Conservation (phyloP, 2,797 vertebrate genomes). For the Hapalemur alaotrensis region DNA sequence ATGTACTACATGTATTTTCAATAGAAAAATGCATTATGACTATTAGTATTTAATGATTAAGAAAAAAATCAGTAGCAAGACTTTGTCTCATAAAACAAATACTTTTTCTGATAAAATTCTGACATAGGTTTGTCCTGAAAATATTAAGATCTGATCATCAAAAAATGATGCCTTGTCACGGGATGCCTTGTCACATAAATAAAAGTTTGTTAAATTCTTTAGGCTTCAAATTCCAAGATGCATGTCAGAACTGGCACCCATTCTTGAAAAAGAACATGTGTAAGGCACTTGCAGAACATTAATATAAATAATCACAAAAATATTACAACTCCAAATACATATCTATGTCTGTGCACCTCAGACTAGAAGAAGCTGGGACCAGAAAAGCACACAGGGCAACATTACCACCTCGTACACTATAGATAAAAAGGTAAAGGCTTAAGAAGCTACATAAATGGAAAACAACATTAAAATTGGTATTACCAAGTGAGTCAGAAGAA, state of each 20-base stretch:
- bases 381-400: background rate
- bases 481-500: background rate
- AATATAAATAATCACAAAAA: background rate
- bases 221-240: background rate
- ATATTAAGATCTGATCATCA: background rate
- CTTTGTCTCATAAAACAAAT: background rate
- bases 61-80: background rate
- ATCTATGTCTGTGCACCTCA: background rate
- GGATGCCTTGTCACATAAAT: background rate
- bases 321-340: background rate
- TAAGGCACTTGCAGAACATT: background rate
- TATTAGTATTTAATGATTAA: background rate
- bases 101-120: background rate
- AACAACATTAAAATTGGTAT: background rate
- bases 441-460: background rate
- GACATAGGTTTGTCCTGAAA: background rate
- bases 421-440: background rate
- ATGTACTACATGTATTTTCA: background rate
- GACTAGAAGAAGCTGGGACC: background rate
- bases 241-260: background rate
- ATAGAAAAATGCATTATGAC: background rate
- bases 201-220: background rate
- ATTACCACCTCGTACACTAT: accelerated
- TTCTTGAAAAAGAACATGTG: background rate
- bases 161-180: background rate